A percentile compares a stretch with the other conserved stretches of the same genome.
These are phyloP conservation scores for Dicranocentrus wangi DNA, from an alignment of 2,888 invertebrate species.

Conservation along the genomic window DNA sequence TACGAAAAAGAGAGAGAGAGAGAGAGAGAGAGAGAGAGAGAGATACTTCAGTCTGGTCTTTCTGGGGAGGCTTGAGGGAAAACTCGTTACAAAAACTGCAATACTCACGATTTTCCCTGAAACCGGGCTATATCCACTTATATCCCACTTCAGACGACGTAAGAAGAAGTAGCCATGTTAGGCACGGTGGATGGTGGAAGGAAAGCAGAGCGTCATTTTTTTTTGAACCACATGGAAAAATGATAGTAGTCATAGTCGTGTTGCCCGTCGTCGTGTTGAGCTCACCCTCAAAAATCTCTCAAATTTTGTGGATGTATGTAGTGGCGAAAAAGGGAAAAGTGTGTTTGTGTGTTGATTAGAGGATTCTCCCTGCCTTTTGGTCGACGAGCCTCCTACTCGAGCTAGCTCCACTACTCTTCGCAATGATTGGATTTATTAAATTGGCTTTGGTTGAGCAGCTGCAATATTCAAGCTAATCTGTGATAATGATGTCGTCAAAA, in stretches of 20 bases:
- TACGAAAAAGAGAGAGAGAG: background rate
- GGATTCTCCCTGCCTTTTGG: constrained; percentile 45
- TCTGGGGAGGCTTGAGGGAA: constrained; percentile 26
- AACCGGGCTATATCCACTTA: too few species aligned
- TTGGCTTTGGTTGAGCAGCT: constrained; percentile 69
- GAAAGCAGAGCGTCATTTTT: too few species aligned
- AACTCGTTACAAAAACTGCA: constrained; percentile 23
- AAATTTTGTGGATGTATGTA: too few species aligned
- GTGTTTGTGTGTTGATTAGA: constrained; percentile 63
- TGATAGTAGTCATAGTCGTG: background rate
- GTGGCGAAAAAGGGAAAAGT: constrained; percentile 28
- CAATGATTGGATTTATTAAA: constrained; percentile 70
- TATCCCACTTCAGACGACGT: too few species aligned
- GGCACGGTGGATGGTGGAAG: too few species aligned
- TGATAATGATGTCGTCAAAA: constrained; percentile 72
- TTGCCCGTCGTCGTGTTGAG: too few species aligned
- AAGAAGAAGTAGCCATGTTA: too few species aligned
- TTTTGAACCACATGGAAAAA: background rate
- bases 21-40: too few species aligned
- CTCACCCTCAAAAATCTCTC: background rate
- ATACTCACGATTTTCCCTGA: background rate
- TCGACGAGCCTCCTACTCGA: constrained; percentile 9
- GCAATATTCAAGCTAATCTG: constrained; percentile 70
- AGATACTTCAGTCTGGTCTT: too few species aligned
- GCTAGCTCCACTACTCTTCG: constrained; percentile 18